Conservation (phyloP, 2,113 vertebrate species). For the Burhinus oedicnemus region DNA sequence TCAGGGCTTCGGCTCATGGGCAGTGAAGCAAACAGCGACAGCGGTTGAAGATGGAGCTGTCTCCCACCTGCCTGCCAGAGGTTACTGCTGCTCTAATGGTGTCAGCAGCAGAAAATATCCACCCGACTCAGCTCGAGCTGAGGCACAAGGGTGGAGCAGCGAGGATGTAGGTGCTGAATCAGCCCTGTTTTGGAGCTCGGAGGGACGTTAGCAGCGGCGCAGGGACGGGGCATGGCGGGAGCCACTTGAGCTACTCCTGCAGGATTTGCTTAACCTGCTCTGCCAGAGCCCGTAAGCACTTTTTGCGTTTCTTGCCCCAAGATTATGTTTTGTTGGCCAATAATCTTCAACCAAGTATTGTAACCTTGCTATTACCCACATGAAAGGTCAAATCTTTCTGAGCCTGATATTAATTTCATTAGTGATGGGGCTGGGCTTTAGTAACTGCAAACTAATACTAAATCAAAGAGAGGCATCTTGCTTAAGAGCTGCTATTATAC, state of each 20-base stretch:
- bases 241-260: background rate
- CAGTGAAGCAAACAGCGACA: background rate
- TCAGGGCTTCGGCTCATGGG: background rate
- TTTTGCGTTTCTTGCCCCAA: background rate
- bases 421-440: background rate
- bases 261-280: background rate
- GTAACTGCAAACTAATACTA: background rate
- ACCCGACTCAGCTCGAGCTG: background rate
- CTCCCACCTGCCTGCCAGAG: conserved; percentile 60
- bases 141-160: background rate
- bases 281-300: background rate
- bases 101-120: background rate
- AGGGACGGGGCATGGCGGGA: background rate
- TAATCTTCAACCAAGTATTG: background rate
- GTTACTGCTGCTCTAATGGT: conserved; percentile 19
- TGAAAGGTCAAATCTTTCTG: background rate
- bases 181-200: background rate
- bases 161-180: background rate
- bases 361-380: background rate
- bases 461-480: background rate
- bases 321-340: background rate
- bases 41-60: conserved; percentile 19
- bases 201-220: background rate
- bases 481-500: background rate
- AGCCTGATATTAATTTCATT: background rate